Evolutionary conservation across 1,140 invertebrate genomes (phyloP).

Genomic region (Oedothorax gibbosus): DNA sequence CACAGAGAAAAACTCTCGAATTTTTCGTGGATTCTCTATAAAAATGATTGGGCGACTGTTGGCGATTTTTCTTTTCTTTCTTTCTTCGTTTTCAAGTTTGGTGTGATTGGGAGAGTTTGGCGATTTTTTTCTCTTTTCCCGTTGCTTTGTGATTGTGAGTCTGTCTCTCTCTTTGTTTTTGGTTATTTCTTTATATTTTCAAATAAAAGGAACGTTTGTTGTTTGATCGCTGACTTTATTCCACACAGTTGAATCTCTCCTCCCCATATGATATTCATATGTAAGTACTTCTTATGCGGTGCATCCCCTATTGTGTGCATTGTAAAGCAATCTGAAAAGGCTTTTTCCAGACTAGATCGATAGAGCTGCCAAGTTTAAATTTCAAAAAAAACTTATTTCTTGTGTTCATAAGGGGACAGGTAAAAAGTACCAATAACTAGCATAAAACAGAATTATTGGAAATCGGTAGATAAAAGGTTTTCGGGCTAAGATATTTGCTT

Average conservation of each 20-base stretch:
- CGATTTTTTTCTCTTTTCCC: conserved; percentile 1
- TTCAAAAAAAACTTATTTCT: too few relatives aligned
- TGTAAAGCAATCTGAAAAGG: conserved; percentile 17
- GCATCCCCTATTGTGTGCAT: conserved; percentile 15
- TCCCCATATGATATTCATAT: conserved; percentile 36
- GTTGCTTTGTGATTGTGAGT: conserved; percentile 6
- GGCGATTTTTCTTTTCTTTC: conserved; percentile 9
- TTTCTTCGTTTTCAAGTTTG: neutral
- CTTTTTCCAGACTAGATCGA: neutral
- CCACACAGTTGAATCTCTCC: conserved; percentile 12
- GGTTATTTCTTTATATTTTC: conserved; percentile 3
- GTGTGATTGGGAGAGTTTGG: neutral
- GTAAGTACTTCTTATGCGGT: conserved; percentile 25
- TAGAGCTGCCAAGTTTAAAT: too few relatives aligned
- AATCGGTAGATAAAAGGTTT: too few relatives aligned
- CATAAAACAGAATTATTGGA: too few relatives aligned
- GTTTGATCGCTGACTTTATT: conserved; percentile 33
- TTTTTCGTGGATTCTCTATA: conserved; percentile 38
- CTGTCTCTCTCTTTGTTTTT: conserved; percentile 36
- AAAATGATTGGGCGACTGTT: conserved; percentile 49
- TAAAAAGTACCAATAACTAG: too few relatives aligned
- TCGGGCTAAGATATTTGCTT: too few relatives aligned
- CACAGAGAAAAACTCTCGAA: conserved; percentile 24
- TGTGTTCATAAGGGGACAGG: too few relatives aligned
- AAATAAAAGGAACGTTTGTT: neutral